Evolutionary conservation across 2,888 invertebrate genomes (phyloP).

Genomic region (Litoditis marina): DNA sequence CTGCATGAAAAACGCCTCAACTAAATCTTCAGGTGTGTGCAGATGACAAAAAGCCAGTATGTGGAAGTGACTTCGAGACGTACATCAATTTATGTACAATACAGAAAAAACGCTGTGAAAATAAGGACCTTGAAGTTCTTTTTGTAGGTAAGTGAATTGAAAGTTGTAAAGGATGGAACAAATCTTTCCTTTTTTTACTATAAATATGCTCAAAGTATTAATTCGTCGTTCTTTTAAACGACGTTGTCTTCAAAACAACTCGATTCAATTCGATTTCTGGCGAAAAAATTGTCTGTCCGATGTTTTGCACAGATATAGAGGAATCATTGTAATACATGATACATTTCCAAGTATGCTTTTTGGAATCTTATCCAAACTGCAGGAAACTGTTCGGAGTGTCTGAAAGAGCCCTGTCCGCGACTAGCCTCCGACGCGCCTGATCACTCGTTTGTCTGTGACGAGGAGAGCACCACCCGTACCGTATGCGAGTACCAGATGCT

Average conservation of each 20-base stretch:
- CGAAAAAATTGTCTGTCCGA: too few relatives aligned
- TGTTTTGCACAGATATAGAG: too few relatives aligned
- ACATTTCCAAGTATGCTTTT: background rate
- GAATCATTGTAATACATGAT: too few relatives aligned
- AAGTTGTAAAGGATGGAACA: too few relatives aligned
- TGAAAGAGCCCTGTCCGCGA: conserved; percentile 45
- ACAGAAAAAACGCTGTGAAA: conserved; percentile 30
- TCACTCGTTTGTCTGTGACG: conserved; percentile 52
- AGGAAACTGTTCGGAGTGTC: conserved; percentile 52
- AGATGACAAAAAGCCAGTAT: conserved; percentile 27
- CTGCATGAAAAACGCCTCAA: background rate
- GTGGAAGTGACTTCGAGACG: conserved; percentile 32
- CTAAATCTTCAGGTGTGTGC: conserved; percentile 13
- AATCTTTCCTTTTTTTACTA: too few relatives aligned
- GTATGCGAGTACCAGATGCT: conserved; percentile 59
- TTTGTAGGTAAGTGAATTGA: conserved; percentile 43
- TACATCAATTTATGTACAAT: conserved; percentile 39
- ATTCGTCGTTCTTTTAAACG: too few relatives aligned
- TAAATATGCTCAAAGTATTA: too few relatives aligned
- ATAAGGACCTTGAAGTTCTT: conserved; percentile 29
- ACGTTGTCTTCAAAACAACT: too few relatives aligned
- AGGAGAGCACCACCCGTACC: conserved; percentile 47
- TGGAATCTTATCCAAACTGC: conserved; percentile 2
- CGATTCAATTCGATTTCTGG: too few relatives aligned
- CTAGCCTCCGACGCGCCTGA: conserved; percentile 44